phyloP scores from a whole-genome alignment of 2,113 vertebrate species.

The Morone saxatilis region DNA sequence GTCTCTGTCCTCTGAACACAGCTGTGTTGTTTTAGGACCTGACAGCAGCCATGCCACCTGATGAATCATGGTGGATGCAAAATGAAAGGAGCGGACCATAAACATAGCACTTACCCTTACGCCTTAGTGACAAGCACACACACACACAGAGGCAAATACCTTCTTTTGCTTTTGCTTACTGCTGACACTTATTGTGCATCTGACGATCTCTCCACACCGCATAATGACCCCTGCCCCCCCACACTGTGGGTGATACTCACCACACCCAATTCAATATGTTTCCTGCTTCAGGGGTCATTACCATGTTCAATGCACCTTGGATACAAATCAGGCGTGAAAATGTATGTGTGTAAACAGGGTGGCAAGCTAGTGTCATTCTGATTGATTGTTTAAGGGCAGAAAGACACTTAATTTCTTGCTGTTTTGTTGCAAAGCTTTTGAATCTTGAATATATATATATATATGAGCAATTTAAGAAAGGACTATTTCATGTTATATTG shows the following conservation, averaged over 20 bases:
- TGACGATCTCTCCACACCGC: conserved; percentile 48
- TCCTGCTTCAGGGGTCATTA: conserved; percentile 72
- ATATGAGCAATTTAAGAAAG: background rate
- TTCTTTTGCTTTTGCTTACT: background rate
- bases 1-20: conserved; percentile 66
- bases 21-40: conserved; percentile 86
- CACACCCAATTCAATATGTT: conserved; percentile 54
- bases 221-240: conserved; percentile 42
- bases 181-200: conserved; percentile 33
- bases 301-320: conserved; percentile 67
- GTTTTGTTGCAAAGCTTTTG: background rate
- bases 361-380: background rate
- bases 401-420: background rate
- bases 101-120: conserved; percentile 56
- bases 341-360: conserved; percentile 37
- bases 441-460: background rate
- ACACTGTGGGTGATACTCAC: conserved; percentile 31
- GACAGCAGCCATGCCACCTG: conserved; percentile 83
- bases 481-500: background rate
- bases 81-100: conserved; percentile 41
- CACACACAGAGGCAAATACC: background rate
- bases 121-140: conserved; percentile 1
- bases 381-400: background rate
- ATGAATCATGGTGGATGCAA: conserved; percentile 81
- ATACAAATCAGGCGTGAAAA: conserved; percentile 63